Percentiles rank a stretch among this genome's conserved stretches.
phyloP scores from a whole-genome alignment of 2,888 invertebrate genomes.

The Dryobota labecula region DNA sequence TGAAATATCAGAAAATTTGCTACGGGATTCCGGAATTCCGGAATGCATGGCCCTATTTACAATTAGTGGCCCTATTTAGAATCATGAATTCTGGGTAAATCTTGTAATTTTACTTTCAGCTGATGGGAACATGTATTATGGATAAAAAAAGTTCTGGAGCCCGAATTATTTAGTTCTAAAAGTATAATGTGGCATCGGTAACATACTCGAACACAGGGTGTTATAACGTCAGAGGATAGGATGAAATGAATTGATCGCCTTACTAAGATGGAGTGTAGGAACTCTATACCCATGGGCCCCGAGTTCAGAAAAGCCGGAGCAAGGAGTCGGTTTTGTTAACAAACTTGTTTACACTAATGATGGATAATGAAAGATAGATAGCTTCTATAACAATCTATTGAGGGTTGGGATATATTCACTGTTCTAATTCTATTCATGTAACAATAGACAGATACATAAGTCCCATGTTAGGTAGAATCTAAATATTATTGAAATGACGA shows the following conservation, averaged over 20 bases:
- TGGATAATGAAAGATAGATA: conserved; percentile 79
- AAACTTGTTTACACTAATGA: conserved; percentile 82
- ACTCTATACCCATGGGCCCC: conserved; percentile 80
- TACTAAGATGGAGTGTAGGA: conserved; percentile 82
- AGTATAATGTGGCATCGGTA: conserved; percentile 29
- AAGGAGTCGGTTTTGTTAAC: conserved; percentile 76
- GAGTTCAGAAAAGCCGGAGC: conserved; percentile 73
- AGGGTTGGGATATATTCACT: conserved; percentile 13
- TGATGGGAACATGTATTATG: not conserved
- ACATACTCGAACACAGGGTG: conserved; percentile 48
- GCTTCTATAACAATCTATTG: conserved; percentile 68
- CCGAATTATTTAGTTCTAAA: conserved; percentile 7
- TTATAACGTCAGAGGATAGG: conserved; percentile 77
- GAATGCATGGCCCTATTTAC: too few relatives aligned
- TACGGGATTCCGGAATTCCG: too few relatives aligned
- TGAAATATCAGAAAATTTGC: too few relatives aligned
- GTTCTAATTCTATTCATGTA: not conserved
- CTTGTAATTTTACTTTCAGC: not conserved
- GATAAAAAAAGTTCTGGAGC: not conserved
- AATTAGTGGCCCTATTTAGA: too few relatives aligned
- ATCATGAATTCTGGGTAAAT: not conserved
- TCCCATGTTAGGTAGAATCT: not conserved
- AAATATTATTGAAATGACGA: not conserved
- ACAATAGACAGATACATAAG: not conserved
- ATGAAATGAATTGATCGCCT: conserved; percentile 82